A percentile compares a stretch with the other conserved stretches of the same genome.
phyloP scores from a whole-genome alignment of 2,113 vertebrate species.

The Dipodomys merriami region DNA sequence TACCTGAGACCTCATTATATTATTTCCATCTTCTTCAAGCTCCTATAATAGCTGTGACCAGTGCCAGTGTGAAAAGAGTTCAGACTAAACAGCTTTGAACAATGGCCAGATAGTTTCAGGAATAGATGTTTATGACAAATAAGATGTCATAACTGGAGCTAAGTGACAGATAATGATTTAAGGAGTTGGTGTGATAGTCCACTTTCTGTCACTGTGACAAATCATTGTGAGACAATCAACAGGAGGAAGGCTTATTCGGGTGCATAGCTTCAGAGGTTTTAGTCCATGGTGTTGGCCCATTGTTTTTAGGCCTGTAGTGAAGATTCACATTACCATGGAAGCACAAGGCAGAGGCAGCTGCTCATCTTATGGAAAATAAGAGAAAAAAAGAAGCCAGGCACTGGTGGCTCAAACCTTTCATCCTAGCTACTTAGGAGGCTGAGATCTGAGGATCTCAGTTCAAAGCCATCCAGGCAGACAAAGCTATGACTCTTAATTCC shows the following conservation, averaged over 20 bases:
- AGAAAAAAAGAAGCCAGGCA: not conserved
- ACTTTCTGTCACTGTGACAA: not conserved
- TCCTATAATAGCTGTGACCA: not conserved
- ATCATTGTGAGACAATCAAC: not conserved
- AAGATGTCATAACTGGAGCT: not conserved
- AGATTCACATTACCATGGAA: too few species aligned
- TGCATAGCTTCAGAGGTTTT: too few species aligned
- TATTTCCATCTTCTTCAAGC: not conserved
- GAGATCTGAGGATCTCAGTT: too few species aligned
- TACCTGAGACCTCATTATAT: not conserved
- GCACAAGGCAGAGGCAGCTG: not conserved
- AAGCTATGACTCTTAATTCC: too few species aligned
- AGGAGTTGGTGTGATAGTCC: not conserved
- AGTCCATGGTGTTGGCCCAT: not conserved
- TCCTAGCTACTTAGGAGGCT: too few species aligned
- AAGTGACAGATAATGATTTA: not conserved
- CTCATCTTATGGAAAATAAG: not conserved
- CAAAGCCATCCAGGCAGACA: too few species aligned
- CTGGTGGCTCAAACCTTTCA: too few species aligned
- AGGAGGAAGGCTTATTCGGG: not conserved
- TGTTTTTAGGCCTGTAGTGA: not conserved
- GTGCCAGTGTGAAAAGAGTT: not conserved
- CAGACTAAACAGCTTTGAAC: not conserved
- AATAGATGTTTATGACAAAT: not conserved
- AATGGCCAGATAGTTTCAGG: not conserved